A percentile compares a stretch with the other conserved stretches of the same genome.
These are phyloP conservation scores for Ethmia dodecea DNA, from an alignment of 2,888 invertebrate genomes.

Conservation along the genomic window DNA sequence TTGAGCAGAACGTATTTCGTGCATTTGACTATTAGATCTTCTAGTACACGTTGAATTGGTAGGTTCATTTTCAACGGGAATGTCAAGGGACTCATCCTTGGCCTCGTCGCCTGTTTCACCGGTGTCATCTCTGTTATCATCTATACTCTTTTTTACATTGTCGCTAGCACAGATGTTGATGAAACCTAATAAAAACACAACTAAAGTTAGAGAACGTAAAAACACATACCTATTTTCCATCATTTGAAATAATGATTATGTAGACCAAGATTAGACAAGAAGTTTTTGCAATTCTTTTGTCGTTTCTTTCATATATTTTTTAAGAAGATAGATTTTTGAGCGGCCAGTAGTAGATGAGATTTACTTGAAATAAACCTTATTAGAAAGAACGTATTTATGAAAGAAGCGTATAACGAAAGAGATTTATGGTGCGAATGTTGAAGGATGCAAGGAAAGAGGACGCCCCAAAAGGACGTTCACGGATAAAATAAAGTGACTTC, in stretches of 20 bases:
- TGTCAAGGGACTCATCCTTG: constrained; percentile 53
- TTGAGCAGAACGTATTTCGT: constrained; percentile 47
- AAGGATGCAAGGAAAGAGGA: too few relatives aligned
- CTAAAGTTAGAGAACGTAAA: constrained; percentile 33
- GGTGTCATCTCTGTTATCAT: constrained; percentile 50
- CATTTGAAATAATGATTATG: constrained; percentile 16
- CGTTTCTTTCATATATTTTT: constrained; percentile 9
- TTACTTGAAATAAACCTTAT: too few relatives aligned
- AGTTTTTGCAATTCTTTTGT: constrained; percentile 32
- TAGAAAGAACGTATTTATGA: too few relatives aligned
- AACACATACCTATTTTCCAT: constrained; percentile 36
- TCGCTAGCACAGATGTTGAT: constrained; percentile 33
- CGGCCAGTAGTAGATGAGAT: constrained; percentile 9
- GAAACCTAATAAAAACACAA: constrained; percentile 33
- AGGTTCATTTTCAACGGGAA: constrained; percentile 39
- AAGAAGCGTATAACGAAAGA: too few relatives aligned
- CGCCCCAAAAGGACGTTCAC: too few relatives aligned
- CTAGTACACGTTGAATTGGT: constrained; percentile 44
- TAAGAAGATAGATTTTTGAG: constrained; percentile 4
- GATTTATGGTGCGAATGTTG: too few relatives aligned
- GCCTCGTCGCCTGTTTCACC: constrained; percentile 48
- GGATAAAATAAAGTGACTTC: too few relatives aligned
- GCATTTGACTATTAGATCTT: constrained; percentile 50
- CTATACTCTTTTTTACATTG: constrained; percentile 57
- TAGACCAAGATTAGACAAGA: constrained; percentile 23